Conservation (phyloP, 2,888 invertebrate species). For the Allacma fusca region DNA sequence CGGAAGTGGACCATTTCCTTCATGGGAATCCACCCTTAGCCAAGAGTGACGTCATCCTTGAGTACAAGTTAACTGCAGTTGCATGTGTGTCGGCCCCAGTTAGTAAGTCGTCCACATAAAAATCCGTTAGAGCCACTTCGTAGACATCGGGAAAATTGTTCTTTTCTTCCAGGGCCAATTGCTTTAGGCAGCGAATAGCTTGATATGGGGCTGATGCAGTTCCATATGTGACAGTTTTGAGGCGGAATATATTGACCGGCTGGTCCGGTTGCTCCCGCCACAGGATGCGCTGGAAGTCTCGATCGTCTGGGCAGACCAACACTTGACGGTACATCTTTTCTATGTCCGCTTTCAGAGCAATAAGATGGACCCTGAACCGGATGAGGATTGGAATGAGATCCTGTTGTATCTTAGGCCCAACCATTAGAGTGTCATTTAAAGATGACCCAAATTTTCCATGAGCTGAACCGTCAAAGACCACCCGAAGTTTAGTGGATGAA, state of each 20-base stretch:
- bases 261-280: constrained; percentile 61
- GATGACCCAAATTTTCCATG: constrained; percentile 55
- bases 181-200: constrained; percentile 59
- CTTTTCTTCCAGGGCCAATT: constrained; percentile 59
- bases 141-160: constrained; percentile 43
- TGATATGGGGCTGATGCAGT: constrained; percentile 62
- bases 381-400: constrained; percentile 59
- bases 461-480: constrained; percentile 62
- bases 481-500: constrained; percentile 61
- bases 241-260: constrained; percentile 49
- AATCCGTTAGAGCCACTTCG: constrained; percentile 32
- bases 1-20: constrained; percentile 60
- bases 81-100: constrained; percentile 52
- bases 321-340: constrained; percentile 62
- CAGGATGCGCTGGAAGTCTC: constrained; percentile 63
- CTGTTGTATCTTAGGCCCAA: constrained; percentile 61
- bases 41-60: too few relatives aligned
- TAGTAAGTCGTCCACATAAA: constrained; percentile 63
- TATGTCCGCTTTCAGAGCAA: constrained; percentile 61
- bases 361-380: constrained; percentile 59
- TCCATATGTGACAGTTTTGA: constrained; percentile 63
- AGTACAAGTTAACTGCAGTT: too few relatives aligned
- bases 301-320: constrained; percentile 56
- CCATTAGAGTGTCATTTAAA: constrained; percentile 61
- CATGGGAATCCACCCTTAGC: constrained; percentile 31